Evolutionary conservation across 2,888 invertebrate genomes (phyloP).

Genomic region (Epistrophella euchroma): DNA sequence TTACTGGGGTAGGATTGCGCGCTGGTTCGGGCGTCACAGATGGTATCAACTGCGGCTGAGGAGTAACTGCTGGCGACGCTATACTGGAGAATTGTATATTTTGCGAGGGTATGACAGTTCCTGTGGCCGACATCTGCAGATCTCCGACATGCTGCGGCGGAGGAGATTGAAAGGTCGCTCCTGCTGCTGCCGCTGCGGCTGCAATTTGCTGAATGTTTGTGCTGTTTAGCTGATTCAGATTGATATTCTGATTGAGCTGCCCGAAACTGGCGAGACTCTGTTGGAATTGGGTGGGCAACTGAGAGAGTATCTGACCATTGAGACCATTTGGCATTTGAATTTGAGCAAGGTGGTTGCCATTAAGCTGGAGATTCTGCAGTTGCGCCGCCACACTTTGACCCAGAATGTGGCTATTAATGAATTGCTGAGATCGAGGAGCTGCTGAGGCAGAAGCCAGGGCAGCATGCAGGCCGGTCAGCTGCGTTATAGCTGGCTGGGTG

Average conservation of each 20-base stretch:
- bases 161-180: constrained; percentile 81
- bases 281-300: constrained; percentile 83
- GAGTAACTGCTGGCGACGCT: constrained; percentile 71
- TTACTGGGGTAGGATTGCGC: constrained; percentile 80
- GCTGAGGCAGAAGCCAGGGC: constrained; percentile 79
- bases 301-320: constrained; percentile 82
- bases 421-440: constrained; percentile 83
- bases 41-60: constrained; percentile 79
- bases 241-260: constrained; percentile 80
- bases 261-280: constrained; percentile 82
- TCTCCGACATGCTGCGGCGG: constrained; percentile 79
- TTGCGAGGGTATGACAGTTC: constrained; percentile 77
- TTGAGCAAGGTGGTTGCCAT: constrained; percentile 82
- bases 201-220: constrained; percentile 82
- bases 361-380: constrained; percentile 83
- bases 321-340: constrained; percentile 84
- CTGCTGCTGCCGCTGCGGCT: constrained; percentile 80
- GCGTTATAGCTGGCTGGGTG: constrained; percentile 79
- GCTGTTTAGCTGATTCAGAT: constrained; percentile 82
- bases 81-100: constrained; percentile 78
- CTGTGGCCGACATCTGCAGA: constrained; percentile 76
- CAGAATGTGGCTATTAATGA: constrained; percentile 83
- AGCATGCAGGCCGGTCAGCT: constrained; percentile 82
- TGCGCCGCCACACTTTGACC: constrained; percentile 83
- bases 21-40: constrained; percentile 82